These are phyloP conservation scores for Zeuzera pyrina DNA, from an alignment of 2,888 invertebrate species.

Conservation along the genomic window DNA sequence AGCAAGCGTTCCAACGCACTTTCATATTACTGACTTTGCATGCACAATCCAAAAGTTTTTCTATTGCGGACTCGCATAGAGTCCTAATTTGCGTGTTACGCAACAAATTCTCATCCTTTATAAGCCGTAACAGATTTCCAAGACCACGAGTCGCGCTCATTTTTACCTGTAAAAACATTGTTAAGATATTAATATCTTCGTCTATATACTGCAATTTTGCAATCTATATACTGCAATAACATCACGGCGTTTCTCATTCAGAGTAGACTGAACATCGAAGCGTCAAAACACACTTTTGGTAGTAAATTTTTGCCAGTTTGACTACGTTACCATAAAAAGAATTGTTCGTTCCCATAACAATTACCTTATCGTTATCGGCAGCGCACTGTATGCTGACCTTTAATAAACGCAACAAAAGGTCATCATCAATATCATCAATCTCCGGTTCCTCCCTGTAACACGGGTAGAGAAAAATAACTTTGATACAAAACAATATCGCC, in stretches of 20 bases:
- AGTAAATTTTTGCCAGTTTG: too few species aligned
- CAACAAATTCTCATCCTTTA: slow-evolving; percentile 63
- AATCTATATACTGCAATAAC: too few species aligned
- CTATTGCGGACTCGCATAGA: slow-evolving; percentile 74
- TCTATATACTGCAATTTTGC: too few species aligned
- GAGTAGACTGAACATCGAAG: too few species aligned
- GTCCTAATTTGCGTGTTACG: slow-evolving; percentile 61
- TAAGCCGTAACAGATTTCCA: slow-evolving; percentile 83
- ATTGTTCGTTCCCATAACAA: too few species aligned
- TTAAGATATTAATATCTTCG: too few species aligned
- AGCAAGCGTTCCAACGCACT: slow-evolving; percentile 94
- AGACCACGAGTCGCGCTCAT: slow-evolving; percentile 86
- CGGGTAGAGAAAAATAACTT: too few species aligned
- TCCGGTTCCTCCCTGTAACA: slow-evolving; percentile 65
- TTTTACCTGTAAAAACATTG: slow-evolving; percentile 67
- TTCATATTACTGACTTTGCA: slow-evolving; percentile 84
- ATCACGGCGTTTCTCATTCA: too few species aligned
- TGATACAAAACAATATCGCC: too few species aligned
- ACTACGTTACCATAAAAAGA: too few species aligned
- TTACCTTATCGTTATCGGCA: slow-evolving; percentile 84
- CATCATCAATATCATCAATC: slow-evolving; percentile 78
- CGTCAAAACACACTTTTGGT: too few species aligned
- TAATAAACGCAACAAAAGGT: slow-evolving; percentile 79
- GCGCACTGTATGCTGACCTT: slow-evolving; percentile 77
- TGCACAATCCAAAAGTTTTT: slow-evolving; percentile 79